These are phyloP conservation scores for Cinara cedri DNA, from an alignment of 2,888 invertebrate genomes.

Conservation along the genomic window DNA sequence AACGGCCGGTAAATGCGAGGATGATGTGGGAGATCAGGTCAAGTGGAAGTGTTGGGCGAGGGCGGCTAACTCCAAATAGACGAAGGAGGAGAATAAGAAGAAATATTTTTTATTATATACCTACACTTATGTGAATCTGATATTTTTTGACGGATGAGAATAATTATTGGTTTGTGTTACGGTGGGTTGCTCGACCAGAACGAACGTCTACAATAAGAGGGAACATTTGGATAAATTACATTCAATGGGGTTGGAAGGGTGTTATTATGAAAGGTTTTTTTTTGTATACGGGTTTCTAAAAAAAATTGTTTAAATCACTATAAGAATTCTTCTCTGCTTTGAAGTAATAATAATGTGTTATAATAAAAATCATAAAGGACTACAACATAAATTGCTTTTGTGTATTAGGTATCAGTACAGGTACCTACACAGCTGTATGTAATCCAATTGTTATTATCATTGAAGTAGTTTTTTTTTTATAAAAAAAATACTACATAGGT, in stretches of 20 bases:
- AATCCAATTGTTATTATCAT: not conserved
- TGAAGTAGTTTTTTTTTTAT: not conserved
- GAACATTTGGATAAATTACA: slow-evolving; percentile 16
- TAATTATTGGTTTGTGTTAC: slow-evolving; percentile 45
- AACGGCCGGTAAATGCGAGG: too few relatives aligned
- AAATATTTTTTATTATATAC: not conserved
- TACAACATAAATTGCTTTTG: not conserved
- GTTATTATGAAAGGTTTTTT: not conserved
- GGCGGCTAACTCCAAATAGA: too few relatives aligned
- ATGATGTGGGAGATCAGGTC: too few relatives aligned
- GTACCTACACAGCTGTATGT: not conserved
- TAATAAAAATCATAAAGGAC: not conserved
- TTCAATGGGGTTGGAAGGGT: not conserved
- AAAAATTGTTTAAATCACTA: not conserved
- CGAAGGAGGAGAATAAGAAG: too few relatives aligned
- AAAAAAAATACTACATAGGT: too few relatives aligned
- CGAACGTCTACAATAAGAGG: not conserved
- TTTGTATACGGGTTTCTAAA: not conserved
- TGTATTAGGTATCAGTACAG: not conserved
- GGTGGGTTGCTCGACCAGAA: not conserved
- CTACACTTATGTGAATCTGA: not conserved
- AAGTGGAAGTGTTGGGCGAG: too few relatives aligned
- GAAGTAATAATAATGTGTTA: slow-evolving; percentile 3
- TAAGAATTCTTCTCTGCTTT: not conserved
- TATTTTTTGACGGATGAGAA: slow-evolving; percentile 26